Conservation (phyloP, 2,797 vertebrate genomes). For the Aldrovandia affinis region DNA sequence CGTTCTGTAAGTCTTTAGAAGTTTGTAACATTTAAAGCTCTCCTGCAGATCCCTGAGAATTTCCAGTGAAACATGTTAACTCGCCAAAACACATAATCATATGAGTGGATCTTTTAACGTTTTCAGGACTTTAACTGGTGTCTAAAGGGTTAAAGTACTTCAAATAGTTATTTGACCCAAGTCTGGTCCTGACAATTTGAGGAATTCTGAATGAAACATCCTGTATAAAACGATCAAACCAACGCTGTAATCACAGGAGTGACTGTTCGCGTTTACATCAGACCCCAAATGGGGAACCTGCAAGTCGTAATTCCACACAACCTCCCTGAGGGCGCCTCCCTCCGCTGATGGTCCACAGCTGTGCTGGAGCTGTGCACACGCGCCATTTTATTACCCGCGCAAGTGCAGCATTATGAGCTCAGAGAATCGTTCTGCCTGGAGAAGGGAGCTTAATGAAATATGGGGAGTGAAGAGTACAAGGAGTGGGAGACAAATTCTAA, state of each 20-base stretch:
- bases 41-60: too few species aligned
- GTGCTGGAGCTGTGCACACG: not conserved
- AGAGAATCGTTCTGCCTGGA: not conserved
- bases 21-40: too few species aligned
- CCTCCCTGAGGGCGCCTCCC: not conserved
- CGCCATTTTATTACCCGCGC: not conserved
- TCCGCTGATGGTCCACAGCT: not conserved
- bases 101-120: too few species aligned
- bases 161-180: too few species aligned
- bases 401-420: not conserved
- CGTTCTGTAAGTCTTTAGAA: too few species aligned
- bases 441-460: not conserved
- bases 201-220: not conserved
- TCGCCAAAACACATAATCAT: too few species aligned
- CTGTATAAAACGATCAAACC: not conserved
- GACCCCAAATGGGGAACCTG: not conserved
- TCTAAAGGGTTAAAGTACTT: too few species aligned
- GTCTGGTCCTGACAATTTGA: too few species aligned
- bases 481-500: constrained; percentile 36
- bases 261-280: not conserved
- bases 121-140: too few species aligned
- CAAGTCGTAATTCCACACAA: not conserved
- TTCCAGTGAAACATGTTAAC: too few species aligned
- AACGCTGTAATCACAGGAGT: not conserved
- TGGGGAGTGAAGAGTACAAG: not conserved